A percentile compares a stretch with the other conserved stretches of the same genome.
Evolutionary conservation across 2,888 invertebrate species (phyloP).

Genomic region (Rosalia funebris): DNA sequence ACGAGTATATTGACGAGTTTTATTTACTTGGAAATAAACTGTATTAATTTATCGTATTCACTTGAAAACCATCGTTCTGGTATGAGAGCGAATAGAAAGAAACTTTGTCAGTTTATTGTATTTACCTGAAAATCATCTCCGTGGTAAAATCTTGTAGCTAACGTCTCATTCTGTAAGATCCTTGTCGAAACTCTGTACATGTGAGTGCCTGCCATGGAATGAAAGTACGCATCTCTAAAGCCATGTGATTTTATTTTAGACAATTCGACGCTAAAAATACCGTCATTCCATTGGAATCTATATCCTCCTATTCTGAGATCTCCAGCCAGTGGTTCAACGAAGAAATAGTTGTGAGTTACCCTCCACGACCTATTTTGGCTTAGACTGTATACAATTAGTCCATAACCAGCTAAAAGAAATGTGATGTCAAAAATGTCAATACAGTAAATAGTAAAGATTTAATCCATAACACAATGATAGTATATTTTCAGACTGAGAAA

Average conservation of each 20-base stretch:
- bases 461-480: no score
- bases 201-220: slow-evolving; percentile 80
- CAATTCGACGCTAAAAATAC: slow-evolving; percentile 79
- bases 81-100: no score
- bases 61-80: no score
- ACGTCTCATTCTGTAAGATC: slow-evolving; percentile 74
- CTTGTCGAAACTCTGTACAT: slow-evolving; percentile 83
- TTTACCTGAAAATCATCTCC: not conserved
- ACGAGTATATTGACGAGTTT: no score
- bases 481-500: no score
- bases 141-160: slow-evolving; percentile 69
- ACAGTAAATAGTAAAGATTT: no score
- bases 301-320: slow-evolving; percentile 83
- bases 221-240: slow-evolving; percentile 79
- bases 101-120: not conserved
- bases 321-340: slow-evolving; percentile 82
- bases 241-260: slow-evolving; percentile 75
- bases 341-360: slow-evolving; percentile 80
- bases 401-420: slow-evolving; percentile 75
- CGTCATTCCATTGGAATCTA: slow-evolving; percentile 85
- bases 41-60: no score
- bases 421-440: no score
- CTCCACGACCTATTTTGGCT: slow-evolving; percentile 82
- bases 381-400: slow-evolving; percentile 83
- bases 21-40: no score